Base-by-base conservation (phyloP, 2,888 invertebrate species). In the Encarsia formosa region DNA sequence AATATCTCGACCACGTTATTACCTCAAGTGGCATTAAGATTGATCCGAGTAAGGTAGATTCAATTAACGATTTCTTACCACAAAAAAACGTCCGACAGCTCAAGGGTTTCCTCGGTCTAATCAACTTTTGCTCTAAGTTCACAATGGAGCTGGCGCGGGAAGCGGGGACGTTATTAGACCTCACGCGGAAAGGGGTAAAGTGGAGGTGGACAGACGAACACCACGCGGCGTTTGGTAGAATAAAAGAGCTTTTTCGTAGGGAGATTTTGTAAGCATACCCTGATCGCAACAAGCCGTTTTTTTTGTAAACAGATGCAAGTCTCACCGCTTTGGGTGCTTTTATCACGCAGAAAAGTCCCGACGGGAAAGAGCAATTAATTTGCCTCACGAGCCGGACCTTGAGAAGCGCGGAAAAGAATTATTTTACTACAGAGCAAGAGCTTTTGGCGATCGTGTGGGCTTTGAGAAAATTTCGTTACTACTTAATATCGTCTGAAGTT, bases 401-500 rank as follows among this genome's bases (percentile, higher is more conserved):
- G 5, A 19, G 8, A 3, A 6, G n/a, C 4, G 19, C 9, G 3
- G 45, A 31, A 29, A 19, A 6, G 2, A 8, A n/a, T 13, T 37
- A 37, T n/a, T 26, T 23, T 1, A 29, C 45, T 1, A 45, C 26
- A 13, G 45, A 45, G n/a, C 13, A 13, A 3, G 45, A 45, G 29
- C 19, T 45, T 11, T 11, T 45, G 2, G 45, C 45, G 9, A 45
- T 45, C 1, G 29, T 45, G 8, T 45, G 37, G 18, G 11, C 15
- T 11, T 35, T 45, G 2, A 19, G 29, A 4, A 45, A 45, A n/a
- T 37, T 45, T 13, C 45, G 45, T 6, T 3, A 19, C 2, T 45
- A 37, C n/a, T 29, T 45, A 13, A 19, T 45, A 1, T 35, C 24
- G 3, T n/a, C n/a, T 8, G 5, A 19, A 20, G 29, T 42, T 20